Evolutionary conservation across 2,888 invertebrate species (phyloP), one percentile per base, ranked within the genome.

Genomic region (Gonocerus acuteangulatus): DNA sequence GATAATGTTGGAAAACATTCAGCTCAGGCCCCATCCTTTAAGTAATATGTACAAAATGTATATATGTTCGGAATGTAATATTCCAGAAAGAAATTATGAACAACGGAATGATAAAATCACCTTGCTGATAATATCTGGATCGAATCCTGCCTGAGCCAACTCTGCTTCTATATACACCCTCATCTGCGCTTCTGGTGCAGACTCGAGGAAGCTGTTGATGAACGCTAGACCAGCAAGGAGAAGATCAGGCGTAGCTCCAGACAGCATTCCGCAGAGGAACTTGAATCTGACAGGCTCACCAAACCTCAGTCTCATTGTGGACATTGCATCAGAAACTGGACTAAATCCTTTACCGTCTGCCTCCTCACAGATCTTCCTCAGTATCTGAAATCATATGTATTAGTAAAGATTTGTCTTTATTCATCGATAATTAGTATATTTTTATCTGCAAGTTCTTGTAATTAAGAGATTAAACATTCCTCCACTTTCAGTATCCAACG

Each of bases 251-350:
- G 77, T 76, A 9, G 77, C 77, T 71, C 88, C 86, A 69, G 86
- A 85, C 62, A 94, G 79, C 82, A 93, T 92, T 1, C 93, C 93
- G 6, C 92, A 86, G 0, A 95, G 80, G 72, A 95, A 87, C 64
- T 94, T 82, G 75, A 95, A 95, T 71, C 94, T 82, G 4, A 94
- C 93, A 0, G 94, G 93, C 73, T 95, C 95, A 2, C 92, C 93
- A 72, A 89, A 90, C 62, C 92, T 81, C 4, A 95, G 78, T 36
- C 94, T 80, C 57, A 95, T 78, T 0, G 93, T 91, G 0, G 93
- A 90, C 67, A 95, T 81, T 0, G 95, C 92, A 74, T 95, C 95
- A 1, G 93, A 88, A 15, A 95, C 89, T 66, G 89, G 85, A 39
- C 84, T 82, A 75, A 93, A 91, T 1, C 93, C 94, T 60, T 79